Conservation (phyloP, 2,888 invertebrate genomes). For the Chrysopilus asiliformis region DNA sequence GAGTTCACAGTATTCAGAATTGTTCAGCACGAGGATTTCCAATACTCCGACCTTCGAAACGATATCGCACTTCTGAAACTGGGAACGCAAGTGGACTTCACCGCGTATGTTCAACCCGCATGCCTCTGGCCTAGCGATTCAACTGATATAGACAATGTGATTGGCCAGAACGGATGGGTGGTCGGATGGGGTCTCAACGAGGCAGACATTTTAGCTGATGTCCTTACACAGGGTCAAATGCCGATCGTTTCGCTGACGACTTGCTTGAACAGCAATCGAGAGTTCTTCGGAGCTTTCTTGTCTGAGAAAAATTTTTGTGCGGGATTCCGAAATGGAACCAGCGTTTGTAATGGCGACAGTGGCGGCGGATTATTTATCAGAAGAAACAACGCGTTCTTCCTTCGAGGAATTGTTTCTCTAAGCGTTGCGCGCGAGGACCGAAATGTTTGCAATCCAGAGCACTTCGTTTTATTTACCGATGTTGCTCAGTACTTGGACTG, state of each 20-base stretch:
- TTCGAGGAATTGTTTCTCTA: constrained; percentile 17
- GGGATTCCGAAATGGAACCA: constrained; percentile 24
- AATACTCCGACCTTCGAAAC: constrained; percentile 13
- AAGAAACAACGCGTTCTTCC: constrained; percentile 7
- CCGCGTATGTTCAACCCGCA: constrained; percentile 32
- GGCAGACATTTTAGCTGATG: constrained; percentile 20
- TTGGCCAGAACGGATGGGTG: constrained; percentile 17
- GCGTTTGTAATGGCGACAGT: constrained; percentile 41
- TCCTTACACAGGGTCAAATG: constrained; percentile 24
- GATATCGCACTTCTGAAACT: constrained; percentile 32
- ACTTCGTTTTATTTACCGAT: constrained; percentile 39
- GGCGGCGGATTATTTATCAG: constrained; percentile 38
- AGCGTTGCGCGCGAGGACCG: constrained; percentile 17
- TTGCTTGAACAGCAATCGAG: constrained; percentile 20
- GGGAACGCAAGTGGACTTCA: constrained; percentile 23
- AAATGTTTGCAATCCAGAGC: constrained; percentile 34
- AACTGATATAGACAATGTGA: constrained; percentile 7
- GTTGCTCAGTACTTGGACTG: constrained; percentile 26
- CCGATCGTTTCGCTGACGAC: constrained; percentile 25
- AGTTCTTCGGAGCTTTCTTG: constrained; percentile 12
- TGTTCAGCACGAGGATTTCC: constrained; percentile 7
- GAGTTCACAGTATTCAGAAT: constrained; percentile 20
- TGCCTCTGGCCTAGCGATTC: constrained; percentile 28
- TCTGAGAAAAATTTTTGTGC: constrained; percentile 13
- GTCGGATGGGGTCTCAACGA: constrained; percentile 35